Evolutionary conservation across 2,797 vertebrate genomes (phyloP).

Genomic region (Cygnus olor): DNA sequence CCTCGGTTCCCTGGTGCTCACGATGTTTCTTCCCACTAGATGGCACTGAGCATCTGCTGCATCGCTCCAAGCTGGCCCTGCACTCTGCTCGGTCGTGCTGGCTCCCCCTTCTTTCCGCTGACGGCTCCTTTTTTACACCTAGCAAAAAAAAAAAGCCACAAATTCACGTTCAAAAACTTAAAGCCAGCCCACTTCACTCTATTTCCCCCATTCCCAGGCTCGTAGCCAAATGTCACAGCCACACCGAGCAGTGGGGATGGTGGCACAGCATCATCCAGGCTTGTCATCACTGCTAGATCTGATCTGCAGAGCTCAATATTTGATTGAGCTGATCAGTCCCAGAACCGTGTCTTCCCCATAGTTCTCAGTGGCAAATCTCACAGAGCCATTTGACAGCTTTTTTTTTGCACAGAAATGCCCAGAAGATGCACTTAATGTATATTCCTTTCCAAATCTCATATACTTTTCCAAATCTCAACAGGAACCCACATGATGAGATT

Average conservation of each 20-base stretch:
- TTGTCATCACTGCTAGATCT: rapidly evolving
- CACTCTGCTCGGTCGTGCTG: too few species aligned
- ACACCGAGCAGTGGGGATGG: rapidly evolving
- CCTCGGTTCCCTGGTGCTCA: rapidly evolving
- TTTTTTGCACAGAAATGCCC: background rate
- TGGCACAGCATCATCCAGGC: rapidly evolving
- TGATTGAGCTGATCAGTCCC: background rate
- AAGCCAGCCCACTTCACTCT: rapidly evolving
- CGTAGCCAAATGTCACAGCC: rapidly evolving
- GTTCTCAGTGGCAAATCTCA: background rate
- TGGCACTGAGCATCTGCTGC: slow-evolving; percentile 35
- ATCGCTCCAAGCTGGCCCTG: background rate
- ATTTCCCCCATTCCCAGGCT: rapidly evolving
- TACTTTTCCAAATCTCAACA: background rate
- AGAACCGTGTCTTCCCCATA: background rate
- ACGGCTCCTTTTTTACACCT: background rate
- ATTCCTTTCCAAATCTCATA: background rate
- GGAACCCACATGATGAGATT: background rate
- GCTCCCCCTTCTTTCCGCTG: rapidly evolving
- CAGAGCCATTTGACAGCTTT: background rate
- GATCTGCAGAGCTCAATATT: background rate
- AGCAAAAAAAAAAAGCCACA: background rate
- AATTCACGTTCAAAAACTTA: background rate
- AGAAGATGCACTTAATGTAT: background rate
- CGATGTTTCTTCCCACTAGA: slow-evolving; percentile 34